Evolutionary conservation across 2,113 vertebrate genomes (phyloP).

Genomic region (Anhinga anhinga): DNA sequence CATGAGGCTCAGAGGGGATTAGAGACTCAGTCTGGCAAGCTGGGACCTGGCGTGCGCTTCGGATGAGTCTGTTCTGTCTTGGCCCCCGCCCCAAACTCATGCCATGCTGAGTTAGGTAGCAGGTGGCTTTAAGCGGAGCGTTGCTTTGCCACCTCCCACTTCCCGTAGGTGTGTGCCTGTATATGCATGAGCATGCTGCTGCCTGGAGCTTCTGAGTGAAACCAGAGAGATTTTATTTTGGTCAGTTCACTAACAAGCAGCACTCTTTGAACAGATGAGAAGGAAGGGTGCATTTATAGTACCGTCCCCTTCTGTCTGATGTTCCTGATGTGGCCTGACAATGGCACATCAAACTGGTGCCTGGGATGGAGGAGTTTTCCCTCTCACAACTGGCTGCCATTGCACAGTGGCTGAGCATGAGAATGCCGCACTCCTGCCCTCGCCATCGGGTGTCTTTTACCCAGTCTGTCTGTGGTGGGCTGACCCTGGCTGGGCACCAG

Average conservation of each 20-base stretch:
- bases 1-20: neutral
- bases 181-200: rapidly evolving
- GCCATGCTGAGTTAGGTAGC: neutral
- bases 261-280: neutral
- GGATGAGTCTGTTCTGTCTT: neutral
- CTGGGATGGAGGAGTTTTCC: neutral
- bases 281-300: neutral
- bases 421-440: neutral
- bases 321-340: neutral
- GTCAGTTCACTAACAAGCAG: neutral
- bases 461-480: too few species aligned
- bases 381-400: neutral
- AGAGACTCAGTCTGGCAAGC: neutral
- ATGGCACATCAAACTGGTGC: neutral
- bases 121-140: neutral
- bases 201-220: neutral
- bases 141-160: neutral
- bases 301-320: neutral
- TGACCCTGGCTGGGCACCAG: too few species aligned
- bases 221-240: neutral
- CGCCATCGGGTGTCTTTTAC: neutral
- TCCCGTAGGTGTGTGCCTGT: neutral
- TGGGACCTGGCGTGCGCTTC: neutral
- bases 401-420: neutral
- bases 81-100: neutral